Percentiles rank a stretch among this genome's conserved stretches.
Evolutionary conservation across 2,888 invertebrate species (phyloP).

Genomic region (Melinopterus prodromus): DNA sequence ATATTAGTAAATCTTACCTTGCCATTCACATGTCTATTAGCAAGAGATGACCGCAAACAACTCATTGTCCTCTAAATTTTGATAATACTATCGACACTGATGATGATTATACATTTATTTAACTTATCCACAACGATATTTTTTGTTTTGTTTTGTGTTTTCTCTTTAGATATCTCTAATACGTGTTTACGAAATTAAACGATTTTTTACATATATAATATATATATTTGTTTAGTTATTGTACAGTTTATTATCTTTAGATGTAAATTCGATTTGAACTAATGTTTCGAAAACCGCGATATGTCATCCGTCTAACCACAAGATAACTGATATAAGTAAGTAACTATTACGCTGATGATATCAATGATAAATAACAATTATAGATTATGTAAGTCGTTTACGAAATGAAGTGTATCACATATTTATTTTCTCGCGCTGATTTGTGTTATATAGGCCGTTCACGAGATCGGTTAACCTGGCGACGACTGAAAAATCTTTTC

Average conservation of each 20-base stretch:
- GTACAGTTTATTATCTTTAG: constrained; percentile 35
- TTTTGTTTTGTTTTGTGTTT: background rate
- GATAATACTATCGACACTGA: background rate
- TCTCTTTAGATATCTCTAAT: background rate
- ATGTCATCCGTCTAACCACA: background rate
- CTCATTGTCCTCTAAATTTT: constrained; percentile 29
- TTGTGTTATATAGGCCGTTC: too few relatives aligned
- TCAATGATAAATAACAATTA: too few relatives aligned
- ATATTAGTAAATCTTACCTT: constrained; percentile 46
- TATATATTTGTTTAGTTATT: constrained; percentile 28
- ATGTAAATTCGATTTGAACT: constrained; percentile 35
- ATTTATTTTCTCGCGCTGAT: too few relatives aligned
- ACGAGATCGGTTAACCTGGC: background rate
- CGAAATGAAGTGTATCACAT: constrained; percentile 9
- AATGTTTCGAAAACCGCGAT: constrained; percentile 18
- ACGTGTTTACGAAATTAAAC: constrained; percentile 14
- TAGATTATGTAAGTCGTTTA: background rate
- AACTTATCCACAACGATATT: background rate
- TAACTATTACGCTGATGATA: too few relatives aligned
- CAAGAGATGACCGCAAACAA: constrained; percentile 45
- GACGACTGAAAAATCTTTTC: background rate
- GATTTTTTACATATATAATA: constrained; percentile 15
- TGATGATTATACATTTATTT: constrained; percentile 20
- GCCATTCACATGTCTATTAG: constrained; percentile 49
- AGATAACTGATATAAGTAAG: constrained; percentile 8